Evolutionary conservation across 2,113 vertebrate species (phyloP), one percentile per base, ranked within the genome.

Genomic region (Gallinago undulata): DNA sequence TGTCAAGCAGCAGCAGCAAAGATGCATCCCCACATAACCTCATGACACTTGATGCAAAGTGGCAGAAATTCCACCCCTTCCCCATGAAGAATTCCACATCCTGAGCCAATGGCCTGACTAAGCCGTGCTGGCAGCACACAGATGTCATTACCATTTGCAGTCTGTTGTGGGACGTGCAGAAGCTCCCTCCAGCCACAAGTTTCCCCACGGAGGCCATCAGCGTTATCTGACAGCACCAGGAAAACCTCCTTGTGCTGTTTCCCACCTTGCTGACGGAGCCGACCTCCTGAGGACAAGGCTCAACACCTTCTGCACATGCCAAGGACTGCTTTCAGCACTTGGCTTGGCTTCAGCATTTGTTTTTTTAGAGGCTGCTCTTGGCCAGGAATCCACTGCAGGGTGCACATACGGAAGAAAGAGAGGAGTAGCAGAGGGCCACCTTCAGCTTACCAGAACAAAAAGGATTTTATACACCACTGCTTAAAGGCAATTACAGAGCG

Each of bases 241-340:
- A 69, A 95, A 91, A 68, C 43, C 51, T 94, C 60, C 60, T 39
- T n/a, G 56, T 37, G 66, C 57, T n/a, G 35, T 31, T 84, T 91
- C 74, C 77, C 84, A 87, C 73, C 91, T 81, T 81, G 33, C n/a
- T 91, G 76, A 30, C 1, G 4, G 48, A 83, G 73, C 63, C 91
- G 63, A 33, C 53, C 66, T 56, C 33, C 33, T 2, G 2, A 27
- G 57, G 53, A 89, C 56, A 53, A 48, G 50, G 68, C 50, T 48
- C 64, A 63, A 19, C 0, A 0, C 43, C 53, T 53, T 84, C 53
- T 3, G 1, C 25, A 31, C 1, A 0, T 25, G 67, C 87, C 77
- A 69, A 81, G 59, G 30, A 19, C 43, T 56, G 53, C 72, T 81
- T 68, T 9, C 25, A 89, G 62, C 56, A 30, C 62, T 55, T 37